A percentile compares a stretch with the other conserved stretches of the same genome.
Evolutionary conservation across 2,113 vertebrate genomes (phyloP).

Genomic region (Petromus typicus): DNA sequence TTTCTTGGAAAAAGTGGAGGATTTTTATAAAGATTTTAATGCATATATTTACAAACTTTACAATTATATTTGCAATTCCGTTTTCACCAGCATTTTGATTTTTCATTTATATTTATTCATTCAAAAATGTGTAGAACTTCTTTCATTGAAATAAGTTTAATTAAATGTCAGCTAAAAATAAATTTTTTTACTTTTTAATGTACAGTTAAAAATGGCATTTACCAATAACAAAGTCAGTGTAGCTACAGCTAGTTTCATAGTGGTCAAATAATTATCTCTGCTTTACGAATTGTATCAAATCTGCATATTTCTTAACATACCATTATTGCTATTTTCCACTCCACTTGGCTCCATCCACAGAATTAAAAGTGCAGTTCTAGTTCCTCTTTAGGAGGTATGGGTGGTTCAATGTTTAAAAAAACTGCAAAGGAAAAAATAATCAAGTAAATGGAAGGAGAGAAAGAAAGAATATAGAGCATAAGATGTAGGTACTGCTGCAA

Average conservation of each 20-base stretch:
- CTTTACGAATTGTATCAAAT: background rate
- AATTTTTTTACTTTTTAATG: background rate
- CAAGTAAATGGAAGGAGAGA: background rate
- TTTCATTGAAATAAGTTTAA: slow-evolving; percentile 28
- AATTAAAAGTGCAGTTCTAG: slow-evolving; percentile 39
- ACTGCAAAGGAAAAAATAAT: background rate
- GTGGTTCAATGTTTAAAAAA: slow-evolving; percentile 16
- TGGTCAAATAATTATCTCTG: slow-evolving; percentile 51
- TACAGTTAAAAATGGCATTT: slow-evolving; percentile 59
- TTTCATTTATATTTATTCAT: slow-evolving; percentile 35
- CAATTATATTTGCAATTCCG: background rate
- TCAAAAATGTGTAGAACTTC: background rate
- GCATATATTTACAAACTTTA: no score
- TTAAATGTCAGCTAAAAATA: slow-evolving; percentile 44
- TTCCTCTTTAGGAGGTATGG: background rate
- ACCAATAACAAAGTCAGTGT: slow-evolving; percentile 5
- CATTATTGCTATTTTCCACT: slow-evolving; percentile 37
- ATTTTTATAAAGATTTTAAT: background rate
- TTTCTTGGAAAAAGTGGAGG: background rate
- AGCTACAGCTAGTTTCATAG: slow-evolving; percentile 15
- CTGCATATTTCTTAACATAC: background rate
- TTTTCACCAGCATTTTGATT: background rate
- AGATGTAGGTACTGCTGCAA: background rate
- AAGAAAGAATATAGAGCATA: background rate
- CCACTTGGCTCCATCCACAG: slow-evolving; percentile 12